Evolutionary conservation across 1,140 invertebrate genomes (phyloP).

Genomic region (Pachyrhynchus sulphureomaculatus): DNA sequence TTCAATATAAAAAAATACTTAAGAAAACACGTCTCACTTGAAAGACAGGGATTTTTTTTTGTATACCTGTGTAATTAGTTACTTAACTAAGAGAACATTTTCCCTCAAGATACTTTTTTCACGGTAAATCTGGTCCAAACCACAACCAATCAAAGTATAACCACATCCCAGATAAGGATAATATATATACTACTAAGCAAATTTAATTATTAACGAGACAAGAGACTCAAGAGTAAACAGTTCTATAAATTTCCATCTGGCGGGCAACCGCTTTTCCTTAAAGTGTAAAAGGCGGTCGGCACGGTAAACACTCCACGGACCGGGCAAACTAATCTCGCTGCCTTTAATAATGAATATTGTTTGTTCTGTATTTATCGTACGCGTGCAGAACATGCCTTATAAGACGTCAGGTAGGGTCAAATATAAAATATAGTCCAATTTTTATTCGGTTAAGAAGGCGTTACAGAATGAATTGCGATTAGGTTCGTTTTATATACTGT

Average conservation of each 20-base stretch:
- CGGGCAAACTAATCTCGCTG: conserved; percentile 33
- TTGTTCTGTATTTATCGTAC: conserved; percentile 34
- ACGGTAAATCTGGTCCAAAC: background rate
- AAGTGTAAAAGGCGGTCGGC: conserved; percentile 29
- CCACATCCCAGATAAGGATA: conserved; percentile 16
- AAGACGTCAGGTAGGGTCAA: too few species aligned
- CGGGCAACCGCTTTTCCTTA: conserved; percentile 29
- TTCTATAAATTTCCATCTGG: conserved; percentile 38
- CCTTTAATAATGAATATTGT: conserved; percentile 38
- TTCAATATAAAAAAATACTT: too few species aligned
- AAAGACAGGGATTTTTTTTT: too few species aligned
- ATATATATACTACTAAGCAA: conserved; percentile 16
- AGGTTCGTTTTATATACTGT: too few species aligned
- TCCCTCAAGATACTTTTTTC: background rate
- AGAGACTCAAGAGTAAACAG: conserved; percentile 27
- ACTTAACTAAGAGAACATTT: too few species aligned
- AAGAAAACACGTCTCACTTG: too few species aligned
- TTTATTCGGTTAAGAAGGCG: too few species aligned
- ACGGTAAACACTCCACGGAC: conserved; percentile 28
- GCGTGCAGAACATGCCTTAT: background rate
- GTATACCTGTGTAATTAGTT: too few species aligned
- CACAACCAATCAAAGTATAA: background rate
- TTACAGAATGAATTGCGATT: too few species aligned
- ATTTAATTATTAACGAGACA: conserved; percentile 29
- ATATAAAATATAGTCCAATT: too few species aligned